A percentile compares a stretch with the other conserved stretches of the same genome.
Conservation (phyloP, 2,113 vertebrate genomes). For the Pipra filicauda region DNA sequence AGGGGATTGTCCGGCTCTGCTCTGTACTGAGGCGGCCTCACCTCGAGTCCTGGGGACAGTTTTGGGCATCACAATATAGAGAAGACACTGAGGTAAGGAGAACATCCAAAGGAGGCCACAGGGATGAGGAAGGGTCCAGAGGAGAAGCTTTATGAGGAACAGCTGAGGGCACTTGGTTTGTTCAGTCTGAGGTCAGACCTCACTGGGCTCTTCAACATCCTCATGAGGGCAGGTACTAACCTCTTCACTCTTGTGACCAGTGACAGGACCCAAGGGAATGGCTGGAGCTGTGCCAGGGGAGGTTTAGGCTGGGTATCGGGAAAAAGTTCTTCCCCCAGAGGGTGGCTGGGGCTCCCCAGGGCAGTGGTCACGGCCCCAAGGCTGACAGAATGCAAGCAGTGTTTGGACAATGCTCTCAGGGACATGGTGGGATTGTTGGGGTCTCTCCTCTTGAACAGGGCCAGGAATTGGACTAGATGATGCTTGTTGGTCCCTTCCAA, state of each 20-base stretch:
- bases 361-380: background rate
- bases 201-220: background rate
- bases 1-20: background rate
- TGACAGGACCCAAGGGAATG: background rate
- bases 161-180: background rate
- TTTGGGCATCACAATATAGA: background rate
- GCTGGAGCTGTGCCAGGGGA: background rate
- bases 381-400: background rate
- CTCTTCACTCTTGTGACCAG: background rate
- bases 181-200: background rate
- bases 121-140: background rate
- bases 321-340: background rate
- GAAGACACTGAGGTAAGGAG: background rate
- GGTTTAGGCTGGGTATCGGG: background rate
- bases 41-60: background rate
- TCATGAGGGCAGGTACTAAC: background rate
- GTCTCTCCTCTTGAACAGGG: background rate
- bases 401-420: background rate
- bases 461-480: background rate
- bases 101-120: too few relatives aligned
- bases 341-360: background rate
- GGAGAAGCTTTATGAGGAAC: background rate
- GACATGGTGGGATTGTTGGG: background rate
- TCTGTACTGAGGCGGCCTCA: background rate
- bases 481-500: background rate